Percentiles rank a stretch among this genome's conserved stretches.
Conservation (phyloP, 2,888 invertebrate species). For the Archaeoteleia sp. region DNA sequence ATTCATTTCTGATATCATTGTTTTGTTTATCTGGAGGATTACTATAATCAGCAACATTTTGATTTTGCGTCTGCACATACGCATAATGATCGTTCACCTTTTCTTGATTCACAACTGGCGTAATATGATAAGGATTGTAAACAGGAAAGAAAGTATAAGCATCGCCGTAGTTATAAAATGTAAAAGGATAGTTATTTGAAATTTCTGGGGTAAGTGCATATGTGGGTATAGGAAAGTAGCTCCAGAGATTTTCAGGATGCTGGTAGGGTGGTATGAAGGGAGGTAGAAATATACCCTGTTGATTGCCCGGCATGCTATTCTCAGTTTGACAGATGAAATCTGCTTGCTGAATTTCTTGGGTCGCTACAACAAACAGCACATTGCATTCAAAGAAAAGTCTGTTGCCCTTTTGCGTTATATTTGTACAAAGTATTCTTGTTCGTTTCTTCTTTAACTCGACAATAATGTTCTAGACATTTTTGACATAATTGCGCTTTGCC, state of each 20-base stretch:
- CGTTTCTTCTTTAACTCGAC: conserved; percentile 32
- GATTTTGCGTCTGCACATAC: not conserved
- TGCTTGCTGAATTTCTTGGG: conserved; percentile 70
- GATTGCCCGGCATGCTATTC: conserved; percentile 69
- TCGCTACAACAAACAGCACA: conserved; percentile 74
- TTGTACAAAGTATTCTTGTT: conserved; percentile 16
- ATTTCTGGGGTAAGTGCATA: conserved; percentile 39
- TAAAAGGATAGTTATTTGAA: conserved; percentile 44
- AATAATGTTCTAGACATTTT: conserved; percentile 6
- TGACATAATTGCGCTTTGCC: conserved; percentile 34
- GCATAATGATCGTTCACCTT: not conserved
- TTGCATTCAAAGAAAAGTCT: conserved; percentile 66
- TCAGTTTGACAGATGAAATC: conserved; percentile 68
- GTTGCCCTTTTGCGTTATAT: conserved; percentile 22
- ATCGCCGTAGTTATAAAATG: conserved; percentile 51
- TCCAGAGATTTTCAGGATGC: conserved; percentile 64
- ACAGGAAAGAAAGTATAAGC: conserved; percentile 57
- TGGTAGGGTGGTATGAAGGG: conserved; percentile 60
- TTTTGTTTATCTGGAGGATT: not conserved
- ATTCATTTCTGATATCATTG: too few species aligned
- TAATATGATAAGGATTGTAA: conserved; percentile 36
- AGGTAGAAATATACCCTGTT: conserved; percentile 66
- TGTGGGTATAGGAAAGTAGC: conserved; percentile 57
- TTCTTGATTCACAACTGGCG: conserved; percentile 1
- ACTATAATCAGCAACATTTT: not conserved